These are phyloP conservation scores for Nephrotoma appendiculata DNA, from an alignment of 2,888 invertebrate genomes.

Conservation along the genomic window DNA sequence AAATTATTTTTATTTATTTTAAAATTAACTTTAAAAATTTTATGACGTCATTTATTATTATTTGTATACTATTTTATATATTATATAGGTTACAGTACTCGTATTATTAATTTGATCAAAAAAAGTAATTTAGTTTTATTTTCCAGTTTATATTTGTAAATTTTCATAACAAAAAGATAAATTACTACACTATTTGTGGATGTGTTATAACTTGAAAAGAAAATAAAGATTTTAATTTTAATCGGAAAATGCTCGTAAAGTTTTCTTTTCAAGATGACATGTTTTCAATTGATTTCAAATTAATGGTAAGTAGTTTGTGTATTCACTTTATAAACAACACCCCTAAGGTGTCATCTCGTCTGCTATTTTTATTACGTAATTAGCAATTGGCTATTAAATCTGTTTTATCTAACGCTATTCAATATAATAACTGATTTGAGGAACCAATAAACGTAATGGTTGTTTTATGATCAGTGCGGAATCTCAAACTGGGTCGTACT, in stretches of 20 bases:
- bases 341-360: neutral
- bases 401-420: too few species aligned
- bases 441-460: too few species aligned
- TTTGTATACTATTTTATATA: neutral
- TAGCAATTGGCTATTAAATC: too few species aligned
- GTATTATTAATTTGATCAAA: neutral
- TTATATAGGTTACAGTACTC: neutral
- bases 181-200: neutral
- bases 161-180: neutral
- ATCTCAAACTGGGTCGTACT: too few species aligned
- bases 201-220: too few species aligned
- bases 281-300: neutral
- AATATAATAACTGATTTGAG: too few species aligned
- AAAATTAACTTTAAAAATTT: neutral
- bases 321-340: neutral
- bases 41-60: neutral
- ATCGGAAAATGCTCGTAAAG: too few species aligned
- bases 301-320: neutral
- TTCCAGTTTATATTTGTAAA: neutral
- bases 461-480: too few species aligned
- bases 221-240: too few species aligned
- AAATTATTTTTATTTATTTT: neutral
- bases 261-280: too few species aligned
- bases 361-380: too few species aligned
- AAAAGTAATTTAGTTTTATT: neutral